Percentiles rank a stretch among this genome's conserved stretches.
Conservation (phyloP, 2,888 invertebrate species). For the Caenorhabditis sp. region DNA sequence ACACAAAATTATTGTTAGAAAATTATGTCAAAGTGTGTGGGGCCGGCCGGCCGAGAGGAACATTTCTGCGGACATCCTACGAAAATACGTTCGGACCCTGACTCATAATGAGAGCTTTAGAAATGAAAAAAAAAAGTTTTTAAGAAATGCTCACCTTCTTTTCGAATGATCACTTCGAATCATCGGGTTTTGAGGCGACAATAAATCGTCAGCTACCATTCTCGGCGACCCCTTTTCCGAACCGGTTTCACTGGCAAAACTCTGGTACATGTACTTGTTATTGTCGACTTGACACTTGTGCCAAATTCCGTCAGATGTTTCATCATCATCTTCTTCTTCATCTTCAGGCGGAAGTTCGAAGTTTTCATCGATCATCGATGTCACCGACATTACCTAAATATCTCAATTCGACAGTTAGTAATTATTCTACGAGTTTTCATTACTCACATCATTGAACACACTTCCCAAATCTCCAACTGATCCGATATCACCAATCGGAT, state of each 20-base stretch:
- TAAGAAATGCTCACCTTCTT: slow-evolving; percentile 16
- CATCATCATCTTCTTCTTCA: slow-evolving; percentile 19
- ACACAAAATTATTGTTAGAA: too few relatives aligned
- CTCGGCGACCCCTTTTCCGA: slow-evolving; percentile 19
- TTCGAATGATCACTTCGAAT: slow-evolving; percentile 41
- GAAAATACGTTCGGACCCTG: too few relatives aligned
- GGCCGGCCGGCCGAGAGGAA: too few relatives aligned
- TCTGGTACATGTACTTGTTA: slow-evolving; percentile 60
- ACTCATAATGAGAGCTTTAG: too few relatives aligned
- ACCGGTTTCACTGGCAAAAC: slow-evolving; percentile 42
- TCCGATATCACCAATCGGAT: slow-evolving; percentile 18
- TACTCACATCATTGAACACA: slow-evolving; percentile 56
- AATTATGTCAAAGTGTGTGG: too few relatives aligned
- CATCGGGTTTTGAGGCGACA: not conserved
- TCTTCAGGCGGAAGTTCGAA: slow-evolving; percentile 23
- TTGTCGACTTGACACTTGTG: slow-evolving; percentile 48
- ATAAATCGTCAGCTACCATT: slow-evolving; percentile 4
- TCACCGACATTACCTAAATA: slow-evolving; percentile 43
- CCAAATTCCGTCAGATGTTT: slow-evolving; percentile 12
- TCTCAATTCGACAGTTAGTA: too few relatives aligned
- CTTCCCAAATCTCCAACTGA: slow-evolving; percentile 54
- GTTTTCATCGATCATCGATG: slow-evolving; percentile 30
- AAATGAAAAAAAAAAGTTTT: not conserved
- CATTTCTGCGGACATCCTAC: too few relatives aligned
- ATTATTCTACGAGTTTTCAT: too few relatives aligned